phyloP scores from a whole-genome alignment of 2,797 vertebrate species.

The Macropodus opercularis region DNA sequence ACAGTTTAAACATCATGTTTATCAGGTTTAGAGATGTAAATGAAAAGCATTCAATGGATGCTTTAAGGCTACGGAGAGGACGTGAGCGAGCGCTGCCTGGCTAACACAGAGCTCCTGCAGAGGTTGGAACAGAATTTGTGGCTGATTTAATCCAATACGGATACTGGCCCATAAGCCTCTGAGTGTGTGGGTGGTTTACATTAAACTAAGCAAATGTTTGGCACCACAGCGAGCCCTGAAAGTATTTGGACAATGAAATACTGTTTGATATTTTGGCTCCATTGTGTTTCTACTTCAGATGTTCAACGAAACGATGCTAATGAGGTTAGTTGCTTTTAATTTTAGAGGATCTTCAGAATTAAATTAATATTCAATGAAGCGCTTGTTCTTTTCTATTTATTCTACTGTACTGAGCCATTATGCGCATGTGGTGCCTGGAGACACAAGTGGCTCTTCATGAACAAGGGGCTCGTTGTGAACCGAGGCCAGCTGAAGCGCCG shows the following conservation, averaged over 20 bases:
- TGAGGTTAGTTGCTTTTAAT: conserved; percentile 68
- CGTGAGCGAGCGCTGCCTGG: conserved; percentile 41
- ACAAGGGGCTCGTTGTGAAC: conserved; percentile 68
- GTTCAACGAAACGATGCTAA: conserved; percentile 56
- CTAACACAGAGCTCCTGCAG: conserved; percentile 34
- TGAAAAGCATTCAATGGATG: conserved; percentile 63
- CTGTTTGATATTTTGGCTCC: conserved; percentile 54
- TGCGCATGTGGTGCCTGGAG: conserved; percentile 52
- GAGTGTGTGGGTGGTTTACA: conserved; percentile 64
- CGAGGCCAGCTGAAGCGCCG: conserved; percentile 57
- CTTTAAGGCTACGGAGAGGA: conserved; percentile 44
- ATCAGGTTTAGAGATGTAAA: conserved; percentile 75
- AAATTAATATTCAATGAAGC: conserved; percentile 71
- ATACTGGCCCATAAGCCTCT: conserved; percentile 41
- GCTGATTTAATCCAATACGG: conserved; percentile 56
- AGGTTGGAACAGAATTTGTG: conserved; percentile 48
- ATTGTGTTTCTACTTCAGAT: conserved; percentile 47
- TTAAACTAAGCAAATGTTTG: conserved; percentile 68
- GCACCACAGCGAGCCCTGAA: conserved; percentile 39
- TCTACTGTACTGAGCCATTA: conserved; percentile 49
- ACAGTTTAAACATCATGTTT: conserved; percentile 75
- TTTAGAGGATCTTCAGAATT: conserved; percentile 61
- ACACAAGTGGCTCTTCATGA: conserved; percentile 65
- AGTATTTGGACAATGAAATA: conserved; percentile 65
- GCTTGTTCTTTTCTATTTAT: conserved; percentile 46